phyloP scores from a whole-genome alignment of 2,113 vertebrate genomes.

The Addax nasomaculatus region DNA sequence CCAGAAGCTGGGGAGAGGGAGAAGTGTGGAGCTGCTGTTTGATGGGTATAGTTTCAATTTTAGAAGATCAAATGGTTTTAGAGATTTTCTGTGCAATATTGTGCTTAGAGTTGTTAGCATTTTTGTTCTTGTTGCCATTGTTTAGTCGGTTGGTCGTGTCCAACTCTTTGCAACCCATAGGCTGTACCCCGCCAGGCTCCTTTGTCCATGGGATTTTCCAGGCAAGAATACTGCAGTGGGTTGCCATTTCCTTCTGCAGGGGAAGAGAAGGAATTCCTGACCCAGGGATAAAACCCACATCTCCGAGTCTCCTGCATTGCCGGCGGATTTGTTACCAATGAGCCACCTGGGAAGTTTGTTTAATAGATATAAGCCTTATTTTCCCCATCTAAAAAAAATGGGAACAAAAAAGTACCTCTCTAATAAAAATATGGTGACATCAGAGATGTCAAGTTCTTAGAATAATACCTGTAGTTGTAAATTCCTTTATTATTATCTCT shows the following conservation, averaged over 20 bases:
- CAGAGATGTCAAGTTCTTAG: not conserved
- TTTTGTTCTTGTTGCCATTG: not conserved
- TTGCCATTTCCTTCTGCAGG: not conserved
- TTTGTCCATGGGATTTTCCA: not conserved
- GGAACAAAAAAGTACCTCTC: not conserved
- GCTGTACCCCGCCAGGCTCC: not conserved
- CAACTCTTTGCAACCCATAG: not conserved
- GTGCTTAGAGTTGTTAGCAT: not conserved
- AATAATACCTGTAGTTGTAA: not conserved
- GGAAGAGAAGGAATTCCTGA: not conserved
- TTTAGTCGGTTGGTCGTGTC: not conserved
- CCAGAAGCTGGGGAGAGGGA: not conserved
- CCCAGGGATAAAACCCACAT: not conserved
- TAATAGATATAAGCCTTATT: not conserved
- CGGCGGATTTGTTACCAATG: rapidly evolving
- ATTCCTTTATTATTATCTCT: not conserved
- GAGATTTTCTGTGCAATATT: not conserved
- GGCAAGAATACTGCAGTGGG: not conserved
- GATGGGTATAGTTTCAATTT: not conserved
- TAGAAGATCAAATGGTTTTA: not conserved
- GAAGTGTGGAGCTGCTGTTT: not conserved
- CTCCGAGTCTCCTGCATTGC: not conserved
- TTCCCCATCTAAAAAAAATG: not conserved
- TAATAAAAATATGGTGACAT: not conserved
- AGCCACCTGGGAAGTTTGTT: not conserved